phyloP scores from a whole-genome alignment of 2,888 invertebrate species.

The Eugnorisma glareosa region DNA sequence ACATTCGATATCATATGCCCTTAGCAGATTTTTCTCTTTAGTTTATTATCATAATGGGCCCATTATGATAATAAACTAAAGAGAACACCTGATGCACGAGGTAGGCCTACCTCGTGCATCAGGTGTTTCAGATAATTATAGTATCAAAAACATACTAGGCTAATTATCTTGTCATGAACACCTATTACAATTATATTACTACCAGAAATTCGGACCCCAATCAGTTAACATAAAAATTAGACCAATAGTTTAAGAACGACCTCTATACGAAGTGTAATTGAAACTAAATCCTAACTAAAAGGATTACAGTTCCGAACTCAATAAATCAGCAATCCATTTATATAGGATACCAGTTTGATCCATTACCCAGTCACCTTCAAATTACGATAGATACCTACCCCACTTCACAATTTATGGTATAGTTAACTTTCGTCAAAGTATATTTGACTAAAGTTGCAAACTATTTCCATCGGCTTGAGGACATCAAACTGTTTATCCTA shows the following conservation, averaged over 20 bases:
- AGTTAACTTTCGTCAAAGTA: slow-evolving; percentile 60
- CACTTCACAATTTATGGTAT: slow-evolving; percentile 54
- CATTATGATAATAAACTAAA: too few relatives aligned
- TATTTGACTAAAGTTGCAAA: slow-evolving; percentile 63
- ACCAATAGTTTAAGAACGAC: neutral
- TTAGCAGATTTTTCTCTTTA: neutral
- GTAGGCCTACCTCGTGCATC: neutral
- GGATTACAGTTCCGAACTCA: slow-evolving; percentile 30
- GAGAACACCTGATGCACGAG: neutral
- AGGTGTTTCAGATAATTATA: neutral
- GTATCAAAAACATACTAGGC: neutral
- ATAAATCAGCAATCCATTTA: slow-evolving; percentile 47
- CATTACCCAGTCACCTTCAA: slow-evolving; percentile 48
- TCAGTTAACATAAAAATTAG: neutral
- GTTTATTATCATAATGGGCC: neutral
- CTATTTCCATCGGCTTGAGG: slow-evolving; percentile 58
- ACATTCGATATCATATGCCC: neutral
- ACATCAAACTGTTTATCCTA: slow-evolving; percentile 52
- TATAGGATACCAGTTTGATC: slow-evolving; percentile 48
- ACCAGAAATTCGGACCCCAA: too few relatives aligned
- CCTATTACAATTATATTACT: neutral
- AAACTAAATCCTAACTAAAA: slow-evolving; percentile 23
- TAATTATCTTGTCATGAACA: neutral
- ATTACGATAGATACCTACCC: slow-evolving; percentile 54
- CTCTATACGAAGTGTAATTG: neutral